phyloP scores from a whole-genome alignment of 2,797 vertebrate species.

The Girardinus metallicus region DNA sequence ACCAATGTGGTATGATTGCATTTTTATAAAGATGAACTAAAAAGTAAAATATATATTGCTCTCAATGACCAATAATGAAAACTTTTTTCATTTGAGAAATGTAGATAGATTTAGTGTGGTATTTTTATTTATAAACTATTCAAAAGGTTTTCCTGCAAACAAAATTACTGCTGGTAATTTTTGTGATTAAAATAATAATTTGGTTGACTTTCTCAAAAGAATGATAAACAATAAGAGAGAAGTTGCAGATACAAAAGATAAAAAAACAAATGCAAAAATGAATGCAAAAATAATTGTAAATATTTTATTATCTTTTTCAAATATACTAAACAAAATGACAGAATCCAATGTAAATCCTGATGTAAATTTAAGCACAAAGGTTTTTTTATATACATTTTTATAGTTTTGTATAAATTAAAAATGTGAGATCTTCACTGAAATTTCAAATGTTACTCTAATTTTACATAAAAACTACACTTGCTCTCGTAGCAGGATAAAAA shows the following conservation, averaged over 20 bases:
- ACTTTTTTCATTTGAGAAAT: not conserved
- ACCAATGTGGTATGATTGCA: not conserved
- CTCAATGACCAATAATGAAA: not conserved
- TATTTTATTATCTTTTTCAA: not conserved
- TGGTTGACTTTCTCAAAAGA: not conserved
- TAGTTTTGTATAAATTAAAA: not conserved
- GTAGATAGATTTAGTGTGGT: not conserved
- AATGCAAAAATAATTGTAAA: not conserved
- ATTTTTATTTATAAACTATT: not conserved
- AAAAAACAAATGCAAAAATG: not conserved
- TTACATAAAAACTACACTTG: not conserved
- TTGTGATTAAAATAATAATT: not conserved
- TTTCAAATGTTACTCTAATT: not conserved
- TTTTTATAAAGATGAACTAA: not conserved
- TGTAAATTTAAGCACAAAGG: not conserved
- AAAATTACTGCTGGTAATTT: not conserved
- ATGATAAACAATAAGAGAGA: not conserved
- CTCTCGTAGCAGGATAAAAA: constrained; percentile 9
- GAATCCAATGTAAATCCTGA: constrained; percentile 1
- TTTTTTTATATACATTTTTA: not conserved
- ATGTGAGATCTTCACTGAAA: not conserved
- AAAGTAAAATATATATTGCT: not conserved
- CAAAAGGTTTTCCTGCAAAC: not conserved
- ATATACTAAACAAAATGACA: not conserved
- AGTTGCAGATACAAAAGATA: not conserved